These are phyloP conservation scores for Galagoides demidoff DNA, from an alignment of 2,797 vertebrate genomes.

Conservation along the genomic window DNA sequence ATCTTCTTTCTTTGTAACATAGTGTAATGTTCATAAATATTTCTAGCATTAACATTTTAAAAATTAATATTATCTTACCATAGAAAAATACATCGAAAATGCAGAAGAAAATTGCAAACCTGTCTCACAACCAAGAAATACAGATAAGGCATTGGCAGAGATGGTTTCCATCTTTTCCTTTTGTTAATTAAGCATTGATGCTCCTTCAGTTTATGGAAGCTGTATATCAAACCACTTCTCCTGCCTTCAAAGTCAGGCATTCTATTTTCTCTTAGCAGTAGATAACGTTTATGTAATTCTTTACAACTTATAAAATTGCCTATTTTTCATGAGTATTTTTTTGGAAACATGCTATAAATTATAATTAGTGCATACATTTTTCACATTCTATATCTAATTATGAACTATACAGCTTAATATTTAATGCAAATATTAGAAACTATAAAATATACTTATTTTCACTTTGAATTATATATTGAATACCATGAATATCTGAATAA, in stretches of 20 bases:
- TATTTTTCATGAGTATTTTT: background rate
- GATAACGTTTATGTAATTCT: background rate
- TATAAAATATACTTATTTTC: background rate
- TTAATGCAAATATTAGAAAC: background rate
- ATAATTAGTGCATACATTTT: background rate
- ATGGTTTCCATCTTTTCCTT: background rate
- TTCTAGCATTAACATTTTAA: background rate
- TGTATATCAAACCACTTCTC: background rate
- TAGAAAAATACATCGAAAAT: background rate
- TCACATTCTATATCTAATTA: background rate
- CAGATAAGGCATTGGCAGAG: background rate
- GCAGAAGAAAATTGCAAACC: background rate
- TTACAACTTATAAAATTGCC: background rate
- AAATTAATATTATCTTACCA: background rate
- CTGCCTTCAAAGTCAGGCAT: background rate
- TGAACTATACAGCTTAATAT: background rate
- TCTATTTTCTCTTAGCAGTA: background rate
- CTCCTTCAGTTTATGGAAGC: background rate
- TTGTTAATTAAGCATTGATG: background rate
- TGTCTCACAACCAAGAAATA: background rate
- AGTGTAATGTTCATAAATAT: background rate
- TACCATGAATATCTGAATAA: background rate
- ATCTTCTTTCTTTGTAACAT: background rate
- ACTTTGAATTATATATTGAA: background rate
- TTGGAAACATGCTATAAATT: background rate